phyloP scores from a whole-genome alignment of 2,888 invertebrate species.

The Fabriciana adippe region DNA sequence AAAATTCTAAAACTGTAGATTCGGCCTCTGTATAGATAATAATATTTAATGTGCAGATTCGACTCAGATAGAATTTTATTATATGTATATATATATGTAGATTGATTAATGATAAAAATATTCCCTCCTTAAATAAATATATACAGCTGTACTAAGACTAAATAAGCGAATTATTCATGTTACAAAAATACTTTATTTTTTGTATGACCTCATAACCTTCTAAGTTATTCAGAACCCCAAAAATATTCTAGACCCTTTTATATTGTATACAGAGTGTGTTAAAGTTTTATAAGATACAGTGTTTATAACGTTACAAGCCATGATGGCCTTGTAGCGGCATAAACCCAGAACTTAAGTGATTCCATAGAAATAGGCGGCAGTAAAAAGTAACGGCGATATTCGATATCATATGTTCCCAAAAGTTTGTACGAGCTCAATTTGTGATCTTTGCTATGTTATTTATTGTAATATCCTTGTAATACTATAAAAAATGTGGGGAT shows the following conservation, averaged over 20 bases:
- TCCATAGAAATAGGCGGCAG: not conserved
- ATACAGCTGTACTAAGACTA: not conserved
- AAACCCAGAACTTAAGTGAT: conserved; percentile 15
- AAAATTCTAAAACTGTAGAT: no score
- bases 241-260: conserved; percentile 4
- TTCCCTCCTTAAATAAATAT: not conserved
- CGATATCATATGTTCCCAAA: not conserved
- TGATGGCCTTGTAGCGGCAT: not conserved
- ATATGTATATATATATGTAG: no score
- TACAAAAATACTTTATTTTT: not conserved
- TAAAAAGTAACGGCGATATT: conserved; percentile 4
- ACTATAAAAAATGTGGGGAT: not conserved
- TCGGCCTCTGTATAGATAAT: no score
- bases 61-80: no score
- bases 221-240: conserved; percentile 11
- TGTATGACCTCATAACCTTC: not conserved
- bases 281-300: not conserved
- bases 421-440: not conserved
- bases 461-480: not conserved
- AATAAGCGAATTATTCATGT: not conserved
- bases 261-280: not conserved
- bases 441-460: not conserved
- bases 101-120: no score
- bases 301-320: conserved; percentile 13
- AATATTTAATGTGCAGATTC: no score